phyloP scores from a whole-genome alignment of 2,113 vertebrate genomes.

The Nothocercus julius region DNA sequence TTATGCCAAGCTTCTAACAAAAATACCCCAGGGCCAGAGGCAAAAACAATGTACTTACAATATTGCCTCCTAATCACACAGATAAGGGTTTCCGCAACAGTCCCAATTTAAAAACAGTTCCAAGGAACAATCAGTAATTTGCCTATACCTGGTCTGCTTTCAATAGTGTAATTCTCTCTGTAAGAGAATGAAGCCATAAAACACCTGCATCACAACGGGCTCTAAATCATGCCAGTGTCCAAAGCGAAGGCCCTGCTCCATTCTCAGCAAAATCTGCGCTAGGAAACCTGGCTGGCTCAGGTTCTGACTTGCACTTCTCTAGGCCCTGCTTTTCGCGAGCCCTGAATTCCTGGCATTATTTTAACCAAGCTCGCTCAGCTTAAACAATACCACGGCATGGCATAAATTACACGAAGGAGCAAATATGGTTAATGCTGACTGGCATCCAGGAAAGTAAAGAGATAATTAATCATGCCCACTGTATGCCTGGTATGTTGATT shows the following conservation, averaged over 20 bases:
- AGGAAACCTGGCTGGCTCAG: not conserved
- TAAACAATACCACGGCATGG: not conserved
- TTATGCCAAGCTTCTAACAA: not conserved
- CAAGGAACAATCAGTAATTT: not conserved
- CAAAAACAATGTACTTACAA: not conserved
- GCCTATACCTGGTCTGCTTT: not conserved
- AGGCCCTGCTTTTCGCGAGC: not conserved
- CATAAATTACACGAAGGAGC: not conserved
- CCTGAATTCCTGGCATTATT: not conserved
- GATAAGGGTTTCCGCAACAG: not conserved
- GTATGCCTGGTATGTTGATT: not conserved
- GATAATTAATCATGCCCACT: not conserved
- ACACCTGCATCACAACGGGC: not conserved
- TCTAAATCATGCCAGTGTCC: not conserved
- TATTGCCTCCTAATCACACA: not conserved
- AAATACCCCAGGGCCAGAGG: not conserved
- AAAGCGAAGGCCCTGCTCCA: not conserved
- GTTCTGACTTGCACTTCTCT: not conserved
- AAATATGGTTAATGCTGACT: not conserved
- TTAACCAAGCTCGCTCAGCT: not conserved
- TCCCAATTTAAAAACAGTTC: not conserved
- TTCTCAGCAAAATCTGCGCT: not conserved
- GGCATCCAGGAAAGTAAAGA: not conserved
- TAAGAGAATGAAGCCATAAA: not conserved
- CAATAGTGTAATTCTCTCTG: not conserved